These are phyloP conservation scores for Mesaphorura yosii DNA, from an alignment of 1,140 invertebrate species.

Conservation along the genomic window DNA sequence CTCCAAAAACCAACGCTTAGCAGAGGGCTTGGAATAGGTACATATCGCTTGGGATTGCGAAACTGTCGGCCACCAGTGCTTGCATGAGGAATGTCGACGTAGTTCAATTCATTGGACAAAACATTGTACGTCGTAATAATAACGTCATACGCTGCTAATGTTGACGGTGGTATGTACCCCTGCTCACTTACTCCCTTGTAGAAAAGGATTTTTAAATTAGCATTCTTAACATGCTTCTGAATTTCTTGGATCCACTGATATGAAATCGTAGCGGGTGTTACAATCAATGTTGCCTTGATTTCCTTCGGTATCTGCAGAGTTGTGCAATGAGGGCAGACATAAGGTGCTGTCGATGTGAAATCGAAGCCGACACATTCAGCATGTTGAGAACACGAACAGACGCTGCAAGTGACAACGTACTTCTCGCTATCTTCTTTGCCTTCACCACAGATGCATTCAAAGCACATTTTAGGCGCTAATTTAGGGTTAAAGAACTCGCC, in stretches of 20 bases:
- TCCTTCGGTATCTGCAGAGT: constrained; percentile 32
- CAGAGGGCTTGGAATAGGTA: constrained; percentile 49
- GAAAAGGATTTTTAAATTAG: constrained; percentile 45
- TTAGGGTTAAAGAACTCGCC: constrained; percentile 33
- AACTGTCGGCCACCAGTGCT: constrained; percentile 39
- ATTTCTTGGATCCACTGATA: constrained; percentile 67
- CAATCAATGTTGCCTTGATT: constrained; percentile 55
- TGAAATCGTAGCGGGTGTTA: constrained; percentile 55
- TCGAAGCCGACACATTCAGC: constrained; percentile 47
- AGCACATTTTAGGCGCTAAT: constrained; percentile 30
- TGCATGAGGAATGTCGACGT: constrained; percentile 44
- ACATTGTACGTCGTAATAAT: constrained; percentile 61
- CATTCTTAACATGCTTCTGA: constrained; percentile 47
- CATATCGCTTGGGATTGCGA: constrained; percentile 48
- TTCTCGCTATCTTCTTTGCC: constrained; percentile 15
- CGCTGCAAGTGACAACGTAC: constrained; percentile 39
- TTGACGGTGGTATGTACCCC: constrained; percentile 52
- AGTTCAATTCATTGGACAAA: constrained; percentile 50
- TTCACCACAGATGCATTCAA: constrained; percentile 32
- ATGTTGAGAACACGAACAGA: constrained; percentile 50
- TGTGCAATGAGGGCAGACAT: constrained; percentile 50
- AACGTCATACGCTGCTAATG: constrained; percentile 55
- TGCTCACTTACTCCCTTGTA: constrained; percentile 45
- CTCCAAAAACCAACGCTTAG: constrained; percentile 61
- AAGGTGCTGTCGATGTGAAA: not conserved